Base-by-base conservation (phyloP, 1,140 invertebrate species). In the Mactra quadrangularis region DNA sequence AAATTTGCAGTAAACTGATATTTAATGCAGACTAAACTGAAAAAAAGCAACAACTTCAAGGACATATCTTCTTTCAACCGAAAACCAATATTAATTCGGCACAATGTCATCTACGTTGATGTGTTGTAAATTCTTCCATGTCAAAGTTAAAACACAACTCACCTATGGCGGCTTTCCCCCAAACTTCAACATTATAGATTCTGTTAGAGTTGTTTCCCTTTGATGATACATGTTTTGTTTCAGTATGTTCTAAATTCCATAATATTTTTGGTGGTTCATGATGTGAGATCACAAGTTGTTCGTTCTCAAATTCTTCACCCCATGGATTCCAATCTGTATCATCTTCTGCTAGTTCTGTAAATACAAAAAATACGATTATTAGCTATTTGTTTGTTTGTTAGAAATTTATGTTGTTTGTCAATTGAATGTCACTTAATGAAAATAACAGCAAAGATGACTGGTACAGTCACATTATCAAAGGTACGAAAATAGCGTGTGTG, bases 91-190 rank as follows among this genome's bases (percentile, higher is more conserved):
- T n/a, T n/a, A n/a, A n/a, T n/a, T n/a, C n/a, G n/a, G n/a, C n/a
- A n/a, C n/a, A n/a, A n/a, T n/a, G n/a, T n/a, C n/a, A n/a, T n/a
- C n/a, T n/a, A n/a, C n/a, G n/a, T n/a, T n/a, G n/a, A n/a, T n/a
- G n/a, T n/a, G n/a, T n/a, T n/a, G n/a, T n/a, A n/a, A n/a, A n/a
- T n/a, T n/a, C n/a, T n/a, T n/a, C n/a, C n/a, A n/a, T n/a, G n/a
- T n/a, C n/a, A 41, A 41, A 41, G 15, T 41, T 7, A 41, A 15
- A 41, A 41, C 38, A 7, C 15, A 7, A 1, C 85, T 92, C 86
- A 91, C 94, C 94, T 60, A 95, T 94, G 19, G 94, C 93, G 29
- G 94, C 94, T 90, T 94, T 94, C 4, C 94, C 93, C 94, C 94
- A 94, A 22, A 94, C 92, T 87, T 94, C 94, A 35, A 94, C 91